Base-by-base conservation (phyloP, 1,140 invertebrate species). In the Episyrphus balteatus region DNA sequence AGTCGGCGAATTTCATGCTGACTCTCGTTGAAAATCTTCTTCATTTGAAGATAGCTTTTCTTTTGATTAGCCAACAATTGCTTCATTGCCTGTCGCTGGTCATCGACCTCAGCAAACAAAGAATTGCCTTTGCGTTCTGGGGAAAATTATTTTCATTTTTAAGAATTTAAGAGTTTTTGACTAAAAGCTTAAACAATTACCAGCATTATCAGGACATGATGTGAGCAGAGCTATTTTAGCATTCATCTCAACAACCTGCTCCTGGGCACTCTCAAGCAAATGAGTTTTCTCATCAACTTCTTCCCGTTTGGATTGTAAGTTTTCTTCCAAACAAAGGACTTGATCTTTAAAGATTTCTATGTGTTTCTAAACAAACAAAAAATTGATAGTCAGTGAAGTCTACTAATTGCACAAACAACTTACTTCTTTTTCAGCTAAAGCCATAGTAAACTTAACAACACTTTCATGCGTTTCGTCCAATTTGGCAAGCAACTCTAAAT, bases 61-160 rank as follows among this genome's bases (percentile, higher is more conserved):
- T 70, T 67, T 47, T 74, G 59, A 2, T 33, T 42, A 10, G 61
- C 68, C 53, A 74, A 59, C 42, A 72, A 51, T 14, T 61, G 55
- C 37, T 68, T 53, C 52, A 70, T 58, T 19, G 59, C 60, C 38
- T 70, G 66, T 10, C 73, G 62, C 47, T 72, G 70, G 53, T 75
- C 73, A 49, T 76, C 73, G 0, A 76, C 69, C 51, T 76, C 74
- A 8, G 73, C 74, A 42, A 76, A 76, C 18, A 76, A 44, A 0
- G 74, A 76, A 55, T 76, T 76, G 0, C 74, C 74, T 64, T 67
- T 68, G 43, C 57, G 60, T 42, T 65, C 66, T 57, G 12, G 42
- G 11, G 11, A 37, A 18, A 26, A 11, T 9, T 12, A n/a, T 1
- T 7, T 43, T 37, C 12, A 1, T 15, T 8, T 36, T 46, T 34